Conservation (phyloP, 1,140 invertebrate species). For the Megalonaias nervosa region DNA sequence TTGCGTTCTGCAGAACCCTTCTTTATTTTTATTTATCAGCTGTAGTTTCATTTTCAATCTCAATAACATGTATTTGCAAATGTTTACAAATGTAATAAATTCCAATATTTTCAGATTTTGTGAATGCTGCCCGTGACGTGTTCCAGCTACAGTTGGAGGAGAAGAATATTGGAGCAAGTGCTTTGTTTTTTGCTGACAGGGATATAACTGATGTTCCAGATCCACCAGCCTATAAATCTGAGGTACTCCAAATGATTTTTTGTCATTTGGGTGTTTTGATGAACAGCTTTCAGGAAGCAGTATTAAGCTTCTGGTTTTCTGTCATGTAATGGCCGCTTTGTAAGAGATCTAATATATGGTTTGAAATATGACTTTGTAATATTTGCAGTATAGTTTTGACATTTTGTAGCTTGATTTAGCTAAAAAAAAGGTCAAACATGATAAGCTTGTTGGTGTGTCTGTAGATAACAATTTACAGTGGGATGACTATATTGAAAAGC, state of each 20-base stretch:
- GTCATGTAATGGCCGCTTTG: too few species aligned
- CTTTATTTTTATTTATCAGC: too few species aligned
- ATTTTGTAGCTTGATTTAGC: too few species aligned
- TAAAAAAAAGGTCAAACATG: too few species aligned
- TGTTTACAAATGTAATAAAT: not conserved
- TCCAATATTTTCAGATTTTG: slow-evolving; percentile 57
- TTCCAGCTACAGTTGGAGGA: slow-evolving; percentile 55
- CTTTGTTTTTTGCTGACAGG: slow-evolving; percentile 45
- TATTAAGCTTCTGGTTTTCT: too few species aligned
- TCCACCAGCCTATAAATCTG: slow-evolving; percentile 41
- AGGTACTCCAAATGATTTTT: slow-evolving; percentile 15
- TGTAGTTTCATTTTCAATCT: not conserved
- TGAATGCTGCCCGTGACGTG: slow-evolving; percentile 56
- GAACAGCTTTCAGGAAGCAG: not conserved
- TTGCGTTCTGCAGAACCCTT: too few species aligned
- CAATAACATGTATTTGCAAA: not conserved
- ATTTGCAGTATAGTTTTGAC: too few species aligned
- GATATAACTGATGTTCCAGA: slow-evolving; percentile 46
- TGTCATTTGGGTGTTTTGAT: not conserved
- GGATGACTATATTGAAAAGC: too few species aligned
- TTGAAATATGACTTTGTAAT: too few species aligned
- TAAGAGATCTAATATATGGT: too few species aligned
- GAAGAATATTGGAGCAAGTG: slow-evolving; percentile 37
- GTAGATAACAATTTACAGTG: too few species aligned
- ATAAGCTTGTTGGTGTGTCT: too few species aligned